Conservation (phyloP, 2,113 vertebrate genomes). For the Alouatta palliata region DNA sequence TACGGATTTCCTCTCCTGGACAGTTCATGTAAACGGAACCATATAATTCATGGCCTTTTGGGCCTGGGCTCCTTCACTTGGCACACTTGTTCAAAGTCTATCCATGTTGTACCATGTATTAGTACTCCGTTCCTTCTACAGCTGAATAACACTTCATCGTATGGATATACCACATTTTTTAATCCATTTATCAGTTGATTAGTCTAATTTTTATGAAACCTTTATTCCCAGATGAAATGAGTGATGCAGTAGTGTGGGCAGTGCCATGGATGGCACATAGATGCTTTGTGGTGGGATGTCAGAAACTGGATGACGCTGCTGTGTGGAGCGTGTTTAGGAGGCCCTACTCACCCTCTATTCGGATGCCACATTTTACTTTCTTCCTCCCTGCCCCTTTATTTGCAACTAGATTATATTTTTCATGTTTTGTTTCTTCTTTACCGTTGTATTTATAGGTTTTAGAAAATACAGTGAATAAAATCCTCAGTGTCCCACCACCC, state of each 20-base stretch:
- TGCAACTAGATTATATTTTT: background rate
- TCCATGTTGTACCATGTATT: too few relatives aligned
- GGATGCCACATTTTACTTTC: background rate
- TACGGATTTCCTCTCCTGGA: background rate
- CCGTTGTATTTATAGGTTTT: background rate
- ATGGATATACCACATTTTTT: background rate
- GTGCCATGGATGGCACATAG: too few relatives aligned
- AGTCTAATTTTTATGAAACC: background rate
- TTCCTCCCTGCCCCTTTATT: background rate
- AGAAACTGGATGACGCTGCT: background rate
- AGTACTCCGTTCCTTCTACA: too few relatives aligned
- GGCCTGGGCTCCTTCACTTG: too few relatives aligned
- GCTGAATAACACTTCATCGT: too few relatives aligned
- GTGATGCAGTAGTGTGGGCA: background rate
- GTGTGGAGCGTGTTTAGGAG: background rate
- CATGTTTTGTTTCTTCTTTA: background rate
- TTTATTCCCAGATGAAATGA: background rate
- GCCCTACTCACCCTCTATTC: background rate
- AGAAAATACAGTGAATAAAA: conserved; percentile 12
- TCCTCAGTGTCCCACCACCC: background rate
- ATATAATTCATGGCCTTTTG: background rate
- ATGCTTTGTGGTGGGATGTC: background rate
- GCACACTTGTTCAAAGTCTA: too few relatives aligned
- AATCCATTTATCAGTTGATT: background rate
- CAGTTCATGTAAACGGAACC: background rate